Evolutionary conservation across 1,140 invertebrate genomes (phyloP), one percentile per base, ranked within the genome.

Genomic region (Papilio xuthus): DNA sequence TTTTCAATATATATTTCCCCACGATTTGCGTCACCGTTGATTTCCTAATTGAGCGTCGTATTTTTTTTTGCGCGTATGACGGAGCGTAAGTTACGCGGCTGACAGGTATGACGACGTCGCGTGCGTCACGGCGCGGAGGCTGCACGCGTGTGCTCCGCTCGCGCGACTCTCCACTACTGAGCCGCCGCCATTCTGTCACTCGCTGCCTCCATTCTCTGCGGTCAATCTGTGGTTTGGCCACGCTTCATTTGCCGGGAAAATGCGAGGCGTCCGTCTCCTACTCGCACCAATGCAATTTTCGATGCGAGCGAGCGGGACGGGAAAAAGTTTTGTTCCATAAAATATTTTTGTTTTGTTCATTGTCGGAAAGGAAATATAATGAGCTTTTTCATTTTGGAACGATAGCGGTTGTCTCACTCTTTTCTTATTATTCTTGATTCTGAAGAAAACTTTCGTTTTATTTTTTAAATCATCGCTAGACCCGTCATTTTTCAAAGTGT

Each of bases 191-290:
- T 92, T 88, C 91, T 92, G 91, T 94, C 91, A 93, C 93, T 93
- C 90, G 90, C 89, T 93, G 91, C 93, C 89, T 94, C 90, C 93
- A 93, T 93, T 93, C 90, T 94, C 93, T 94, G 93, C 92, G 93
- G 93, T 93, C 92, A 94, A 94, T 94, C 93, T 94, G 93, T 89
- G 93, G 93, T 94, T 89, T 91, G 88, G 91, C 90, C 92, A 93
- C 89, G 92, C 92, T 93, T 93, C 92, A 94, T 93, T 94, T 93
- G 91, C 88, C 88, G 89, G 89, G 89, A 93, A 92, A 94, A 92
- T 90, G 89, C 84, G 83, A 83, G 83, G 15, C 76, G 73, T 78
- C 80, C 79, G 67, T 77, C 81, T 93, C 92, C 84, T 86, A 75
- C 86, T 94, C 84, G 72, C 79, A 78, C 89, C 8, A 71, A 70